These are phyloP conservation scores for Drosophila varians DNA, from an alignment of 1,140 invertebrate genomes.

Conservation along the genomic window DNA sequence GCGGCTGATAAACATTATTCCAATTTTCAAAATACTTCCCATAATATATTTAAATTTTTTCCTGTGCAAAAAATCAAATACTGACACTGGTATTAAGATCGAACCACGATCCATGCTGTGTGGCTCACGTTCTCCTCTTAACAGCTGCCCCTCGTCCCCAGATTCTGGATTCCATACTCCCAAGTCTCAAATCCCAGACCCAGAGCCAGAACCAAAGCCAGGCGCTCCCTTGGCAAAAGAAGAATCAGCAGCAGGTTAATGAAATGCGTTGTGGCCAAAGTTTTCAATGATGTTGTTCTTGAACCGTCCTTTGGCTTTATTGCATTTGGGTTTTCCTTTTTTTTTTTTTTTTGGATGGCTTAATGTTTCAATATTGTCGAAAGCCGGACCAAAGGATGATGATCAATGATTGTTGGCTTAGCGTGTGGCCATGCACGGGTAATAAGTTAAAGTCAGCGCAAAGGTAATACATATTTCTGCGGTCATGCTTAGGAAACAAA, in stretches of 20 bases:
- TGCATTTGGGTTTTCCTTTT: conserved; percentile 27
- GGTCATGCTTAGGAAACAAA: conserved; percentile 55
- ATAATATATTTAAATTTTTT: neutral
- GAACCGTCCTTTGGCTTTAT: conserved; percentile 31
- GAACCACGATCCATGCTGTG: conserved; percentile 51
- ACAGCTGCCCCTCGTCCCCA: conserved; percentile 19
- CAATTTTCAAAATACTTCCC: neutral
- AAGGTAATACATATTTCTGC: conserved; percentile 45
- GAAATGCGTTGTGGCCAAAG: conserved; percentile 70
- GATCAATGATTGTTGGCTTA: conserved; percentile 77
- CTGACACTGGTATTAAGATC: conserved; percentile 49
- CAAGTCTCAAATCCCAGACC: conserved; percentile 10
- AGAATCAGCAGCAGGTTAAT: conserved; percentile 67
- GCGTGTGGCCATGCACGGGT: conserved; percentile 66
- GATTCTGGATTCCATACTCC: conserved; percentile 1
- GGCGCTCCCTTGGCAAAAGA: conserved; percentile 17
- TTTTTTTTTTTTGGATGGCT: conserved; percentile 18
- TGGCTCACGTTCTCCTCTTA: conserved; percentile 44
- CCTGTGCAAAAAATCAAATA: conserved; percentile 34
- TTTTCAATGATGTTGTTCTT: conserved; percentile 66
- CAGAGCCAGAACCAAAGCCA: too few relatives aligned
- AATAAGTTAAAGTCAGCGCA: conserved; percentile 54
- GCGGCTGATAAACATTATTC: neutral
- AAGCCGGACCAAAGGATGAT: conserved; percentile 49
- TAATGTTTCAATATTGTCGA: conserved; percentile 76